Percentiles rank a stretch among this genome's conserved stretches.
Conservation (phyloP, 2,113 vertebrate species). For the Menidia beryllina region DNA sequence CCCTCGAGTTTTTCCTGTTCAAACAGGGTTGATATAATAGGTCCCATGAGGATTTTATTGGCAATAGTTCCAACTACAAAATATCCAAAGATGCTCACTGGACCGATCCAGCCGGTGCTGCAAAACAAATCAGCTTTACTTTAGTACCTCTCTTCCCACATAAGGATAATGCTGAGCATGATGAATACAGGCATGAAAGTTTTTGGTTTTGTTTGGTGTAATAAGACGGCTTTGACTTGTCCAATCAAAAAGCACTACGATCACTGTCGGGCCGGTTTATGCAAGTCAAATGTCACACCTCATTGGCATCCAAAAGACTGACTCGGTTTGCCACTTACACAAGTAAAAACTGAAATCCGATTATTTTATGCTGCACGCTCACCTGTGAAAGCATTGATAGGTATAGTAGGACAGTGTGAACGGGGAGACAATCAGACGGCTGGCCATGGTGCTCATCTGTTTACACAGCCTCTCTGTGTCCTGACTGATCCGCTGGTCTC, state of each 20-base stretch:
- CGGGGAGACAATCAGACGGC: slow-evolving; percentile 89
- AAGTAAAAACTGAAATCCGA: no score
- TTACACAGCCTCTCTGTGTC: slow-evolving; percentile 93
- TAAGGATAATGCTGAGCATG: no score
- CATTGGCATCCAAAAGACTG: not conserved
- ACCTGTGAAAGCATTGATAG: slow-evolving; percentile 94
- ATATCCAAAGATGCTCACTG: slow-evolving; percentile 92
- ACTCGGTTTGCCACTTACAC: no score
- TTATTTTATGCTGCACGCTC: slow-evolving; percentile 2
- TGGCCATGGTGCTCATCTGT: slow-evolving; percentile 93
- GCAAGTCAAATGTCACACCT: no score
- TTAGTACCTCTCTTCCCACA: not conserved
- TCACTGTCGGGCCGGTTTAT: no score
- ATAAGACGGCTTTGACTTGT: no score
- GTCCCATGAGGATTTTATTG: slow-evolving; percentile 94
- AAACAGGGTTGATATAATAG: slow-evolving; percentile 91
- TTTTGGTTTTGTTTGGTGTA: no score
- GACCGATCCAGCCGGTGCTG: slow-evolving; percentile 96
- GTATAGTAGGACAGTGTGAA: slow-evolving; percentile 94
- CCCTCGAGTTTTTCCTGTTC: slow-evolving; percentile 97
- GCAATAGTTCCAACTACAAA: slow-evolving; percentile 90
- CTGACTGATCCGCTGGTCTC: slow-evolving; percentile 98
- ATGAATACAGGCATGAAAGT: no score
- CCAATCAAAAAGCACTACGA: no score
- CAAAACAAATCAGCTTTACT: slow-evolving; percentile 15